Evolutionary conservation across 1,140 invertebrate species (phyloP).

Genomic region (Scaptomyza pallida): DNA sequence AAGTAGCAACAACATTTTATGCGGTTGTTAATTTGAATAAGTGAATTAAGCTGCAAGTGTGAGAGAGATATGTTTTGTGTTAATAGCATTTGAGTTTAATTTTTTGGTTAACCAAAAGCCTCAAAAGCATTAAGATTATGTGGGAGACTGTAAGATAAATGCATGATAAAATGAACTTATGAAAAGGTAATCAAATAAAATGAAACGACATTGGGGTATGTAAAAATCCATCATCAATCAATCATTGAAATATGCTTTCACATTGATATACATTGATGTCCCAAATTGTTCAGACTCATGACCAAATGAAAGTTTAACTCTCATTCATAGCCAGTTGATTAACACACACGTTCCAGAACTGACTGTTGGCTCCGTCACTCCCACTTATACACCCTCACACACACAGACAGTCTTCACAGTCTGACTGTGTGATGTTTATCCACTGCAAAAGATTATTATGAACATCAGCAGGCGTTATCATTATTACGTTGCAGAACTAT

Average conservation of each 20-base stretch:
- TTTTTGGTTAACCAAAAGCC: constrained; percentile 2
- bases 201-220: background rate
- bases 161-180: too few relatives aligned
- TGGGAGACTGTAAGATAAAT: background rate
- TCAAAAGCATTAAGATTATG: constrained; percentile 12
- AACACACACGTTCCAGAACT: constrained; percentile 28
- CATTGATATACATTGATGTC: background rate
- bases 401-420: background rate
- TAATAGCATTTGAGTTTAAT: constrained; percentile 13
- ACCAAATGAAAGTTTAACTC: constrained; percentile 15
- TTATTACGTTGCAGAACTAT: constrained; percentile 55
- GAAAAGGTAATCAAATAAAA: too few relatives aligned
- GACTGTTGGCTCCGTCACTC: constrained; percentile 11
- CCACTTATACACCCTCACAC: background rate
- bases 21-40: constrained; percentile 18
- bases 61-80: background rate
- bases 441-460: constrained; percentile 53
- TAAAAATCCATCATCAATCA: constrained; percentile 2
- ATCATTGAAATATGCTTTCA: too few relatives aligned
- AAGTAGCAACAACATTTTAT: constrained; percentile 15
- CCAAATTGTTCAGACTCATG: constrained; percentile 3
- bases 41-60: constrained; percentile 1
- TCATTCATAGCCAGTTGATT: constrained; percentile 7
- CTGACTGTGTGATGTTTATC: constrained; percentile 47
- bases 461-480: constrained; percentile 28